Evolutionary conservation across 2,113 vertebrate genomes (phyloP).

Genomic region (Petrocephalus zakoni): DNA sequence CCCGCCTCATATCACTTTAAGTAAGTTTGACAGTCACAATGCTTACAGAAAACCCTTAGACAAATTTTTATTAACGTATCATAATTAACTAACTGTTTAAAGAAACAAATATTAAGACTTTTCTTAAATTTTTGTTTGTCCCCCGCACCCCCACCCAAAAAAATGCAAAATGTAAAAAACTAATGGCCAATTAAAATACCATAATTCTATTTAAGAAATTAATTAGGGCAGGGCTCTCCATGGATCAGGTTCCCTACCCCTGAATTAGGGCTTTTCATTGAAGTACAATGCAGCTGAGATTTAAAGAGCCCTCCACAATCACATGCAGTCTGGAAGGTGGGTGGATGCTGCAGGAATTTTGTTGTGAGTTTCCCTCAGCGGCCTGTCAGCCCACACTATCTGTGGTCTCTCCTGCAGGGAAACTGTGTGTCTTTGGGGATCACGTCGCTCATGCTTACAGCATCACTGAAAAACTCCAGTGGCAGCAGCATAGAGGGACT

Average conservation of each 20-base stretch:
- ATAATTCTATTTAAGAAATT: too few relatives aligned
- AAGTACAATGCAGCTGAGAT: not conserved
- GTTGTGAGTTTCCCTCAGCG: not conserved
- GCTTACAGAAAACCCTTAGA: not conserved
- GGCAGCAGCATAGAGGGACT: slow-evolving; percentile 53
- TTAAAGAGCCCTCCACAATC: not conserved
- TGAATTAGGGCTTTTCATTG: not conserved
- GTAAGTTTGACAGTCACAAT: not conserved
- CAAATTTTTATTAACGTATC: not conserved
- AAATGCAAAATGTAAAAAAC: not conserved
- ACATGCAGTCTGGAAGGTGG: not conserved
- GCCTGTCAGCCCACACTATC: not conserved
- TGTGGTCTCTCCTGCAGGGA: slow-evolving; percentile 49
- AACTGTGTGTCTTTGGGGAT: slow-evolving; percentile 74
- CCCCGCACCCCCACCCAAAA: not conserved
- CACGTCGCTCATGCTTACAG: slow-evolving; percentile 62
- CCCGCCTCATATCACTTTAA: not conserved
- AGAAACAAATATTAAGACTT: not conserved
- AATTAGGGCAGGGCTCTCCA: too few relatives aligned
- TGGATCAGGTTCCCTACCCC: too few relatives aligned
- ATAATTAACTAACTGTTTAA: not conserved
- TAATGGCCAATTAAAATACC: not conserved
- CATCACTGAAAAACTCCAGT: slow-evolving; percentile 51
- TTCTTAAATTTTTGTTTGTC: not conserved
- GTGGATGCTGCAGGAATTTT: not conserved